Percentiles rank a stretch among this genome's conserved stretches.
phyloP scores from a whole-genome alignment of 1,140 invertebrate genomes.

The Calephelis virginiensis region DNA sequence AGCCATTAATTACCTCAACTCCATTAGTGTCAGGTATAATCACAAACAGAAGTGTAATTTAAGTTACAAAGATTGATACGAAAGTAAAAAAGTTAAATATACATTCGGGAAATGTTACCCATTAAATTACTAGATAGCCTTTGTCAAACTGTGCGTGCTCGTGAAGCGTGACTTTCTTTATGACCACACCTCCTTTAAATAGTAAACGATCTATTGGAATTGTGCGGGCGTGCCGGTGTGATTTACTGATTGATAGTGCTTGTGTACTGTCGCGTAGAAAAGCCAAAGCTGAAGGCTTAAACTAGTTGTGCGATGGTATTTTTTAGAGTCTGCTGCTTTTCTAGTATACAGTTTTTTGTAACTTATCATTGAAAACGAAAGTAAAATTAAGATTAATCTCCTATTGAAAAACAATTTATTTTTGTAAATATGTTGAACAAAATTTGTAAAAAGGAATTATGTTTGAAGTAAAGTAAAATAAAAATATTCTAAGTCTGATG shows the following conservation, averaged over 20 bases:
- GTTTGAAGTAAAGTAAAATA: too few relatives aligned
- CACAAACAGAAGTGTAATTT: constrained; percentile 10
- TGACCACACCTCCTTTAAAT: constrained; percentile 28
- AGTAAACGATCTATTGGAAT: constrained; percentile 30
- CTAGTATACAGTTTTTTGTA: too few relatives aligned
- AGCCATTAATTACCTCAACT: not conserved
- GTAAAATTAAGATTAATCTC: too few relatives aligned
- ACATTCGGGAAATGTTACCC: constrained; percentile 6
- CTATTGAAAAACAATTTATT: too few relatives aligned
- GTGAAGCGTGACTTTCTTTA: constrained; percentile 29
- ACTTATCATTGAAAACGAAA: too few relatives aligned
- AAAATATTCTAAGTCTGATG: too few relatives aligned
- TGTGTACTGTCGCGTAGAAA: not conserved
- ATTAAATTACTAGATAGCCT: constrained; percentile 11
- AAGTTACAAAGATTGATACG: constrained; percentile 1
- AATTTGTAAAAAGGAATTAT: too few relatives aligned
- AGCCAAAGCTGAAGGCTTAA: not conserved
- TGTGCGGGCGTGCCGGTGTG: constrained; percentile 27
- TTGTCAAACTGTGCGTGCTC: constrained; percentile 25
- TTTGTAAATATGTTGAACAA: too few relatives aligned
- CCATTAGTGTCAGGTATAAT: constrained; percentile 7
- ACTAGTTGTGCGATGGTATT: not conserved
- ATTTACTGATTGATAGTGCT: constrained; percentile 5
- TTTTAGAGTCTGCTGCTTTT: not conserved
- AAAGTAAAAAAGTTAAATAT: constrained; percentile 13